phyloP scores from a whole-genome alignment of 1,140 invertebrate species.

The Solen grandis region DNA sequence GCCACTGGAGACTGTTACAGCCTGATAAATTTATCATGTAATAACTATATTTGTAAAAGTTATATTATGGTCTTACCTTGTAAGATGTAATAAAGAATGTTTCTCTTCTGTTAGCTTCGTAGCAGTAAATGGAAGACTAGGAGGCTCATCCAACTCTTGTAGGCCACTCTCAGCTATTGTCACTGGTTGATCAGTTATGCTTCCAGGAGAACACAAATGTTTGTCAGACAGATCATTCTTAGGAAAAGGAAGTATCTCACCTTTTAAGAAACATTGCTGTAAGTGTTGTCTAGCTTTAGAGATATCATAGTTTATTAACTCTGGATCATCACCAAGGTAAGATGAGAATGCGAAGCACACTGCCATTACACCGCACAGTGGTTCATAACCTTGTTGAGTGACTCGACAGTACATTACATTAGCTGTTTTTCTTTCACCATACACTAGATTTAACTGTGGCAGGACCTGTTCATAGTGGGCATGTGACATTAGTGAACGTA shows the following conservation, averaged over 20 bases:
- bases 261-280: constrained; percentile 12
- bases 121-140: constrained; percentile 3
- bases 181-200: background rate
- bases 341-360: constrained; percentile 8
- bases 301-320: constrained; percentile 17
- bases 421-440: constrained; percentile 7
- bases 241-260: constrained; percentile 9
- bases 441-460: constrained; percentile 8
- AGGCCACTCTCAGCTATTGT: no score
- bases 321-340: constrained; percentile 12
- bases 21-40: no score
- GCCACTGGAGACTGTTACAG: no score
- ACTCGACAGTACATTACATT: constrained; percentile 4
- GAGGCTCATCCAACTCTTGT: background rate
- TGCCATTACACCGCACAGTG: constrained; percentile 8
- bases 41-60: no score
- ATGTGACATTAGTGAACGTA: constrained; percentile 1
- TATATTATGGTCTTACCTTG: constrained; percentile 1
- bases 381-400: constrained; percentile 15
- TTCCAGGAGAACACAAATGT: background rate
- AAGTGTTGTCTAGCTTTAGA: constrained; percentile 12
- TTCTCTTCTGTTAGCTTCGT: constrained; percentile 5
- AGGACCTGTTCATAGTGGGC: constrained; percentile 13
- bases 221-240: no score
- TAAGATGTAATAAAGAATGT: background rate